phyloP scores from a whole-genome alignment of 2,888 invertebrate genomes.

The Cyrtodaria siliqua region DNA sequence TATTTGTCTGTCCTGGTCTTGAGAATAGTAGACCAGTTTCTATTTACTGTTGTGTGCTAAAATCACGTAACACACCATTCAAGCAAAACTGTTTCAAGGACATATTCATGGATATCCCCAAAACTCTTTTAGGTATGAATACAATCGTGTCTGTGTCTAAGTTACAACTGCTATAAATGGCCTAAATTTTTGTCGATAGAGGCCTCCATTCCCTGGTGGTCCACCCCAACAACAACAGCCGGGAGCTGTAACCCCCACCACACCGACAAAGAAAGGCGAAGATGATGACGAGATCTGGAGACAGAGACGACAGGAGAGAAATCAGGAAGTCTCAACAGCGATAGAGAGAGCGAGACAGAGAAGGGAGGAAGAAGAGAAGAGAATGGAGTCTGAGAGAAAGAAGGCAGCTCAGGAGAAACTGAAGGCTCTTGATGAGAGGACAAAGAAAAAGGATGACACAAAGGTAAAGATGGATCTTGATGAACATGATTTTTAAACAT shows the following conservation, averaged over 20 bases:
- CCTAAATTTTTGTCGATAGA: constrained; percentile 8
- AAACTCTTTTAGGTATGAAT: too few relatives aligned
- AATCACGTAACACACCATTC: too few relatives aligned
- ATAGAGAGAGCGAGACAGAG: constrained; percentile 93
- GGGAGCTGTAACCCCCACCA: constrained; percentile 32
- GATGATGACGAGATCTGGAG: constrained; percentile 91
- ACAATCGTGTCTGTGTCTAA: too few relatives aligned
- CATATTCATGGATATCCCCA: too few relatives aligned
- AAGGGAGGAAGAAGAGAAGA: constrained; percentile 95
- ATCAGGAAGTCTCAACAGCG: constrained; percentile 87
- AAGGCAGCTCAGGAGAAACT: constrained; percentile 89
- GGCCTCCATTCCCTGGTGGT: constrained; percentile 30
- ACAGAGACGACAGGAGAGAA: constrained; percentile 90
- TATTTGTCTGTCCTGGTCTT: too few relatives aligned
- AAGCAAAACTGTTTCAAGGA: too few relatives aligned
- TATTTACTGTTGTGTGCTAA: too few relatives aligned
- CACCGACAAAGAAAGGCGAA: constrained; percentile 71
- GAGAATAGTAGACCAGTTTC: too few relatives aligned
- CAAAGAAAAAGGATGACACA: constrained; percentile 86
- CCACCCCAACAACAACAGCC: constrained; percentile 32
- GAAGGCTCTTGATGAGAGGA: constrained; percentile 90
- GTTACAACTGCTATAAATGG: too few relatives aligned
- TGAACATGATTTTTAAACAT: too few relatives aligned
- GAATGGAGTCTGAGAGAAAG: constrained; percentile 85
- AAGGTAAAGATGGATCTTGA: constrained; percentile 48